phyloP scores from a whole-genome alignment of 2,888 invertebrate genomes.

The Noctua comes region DNA sequence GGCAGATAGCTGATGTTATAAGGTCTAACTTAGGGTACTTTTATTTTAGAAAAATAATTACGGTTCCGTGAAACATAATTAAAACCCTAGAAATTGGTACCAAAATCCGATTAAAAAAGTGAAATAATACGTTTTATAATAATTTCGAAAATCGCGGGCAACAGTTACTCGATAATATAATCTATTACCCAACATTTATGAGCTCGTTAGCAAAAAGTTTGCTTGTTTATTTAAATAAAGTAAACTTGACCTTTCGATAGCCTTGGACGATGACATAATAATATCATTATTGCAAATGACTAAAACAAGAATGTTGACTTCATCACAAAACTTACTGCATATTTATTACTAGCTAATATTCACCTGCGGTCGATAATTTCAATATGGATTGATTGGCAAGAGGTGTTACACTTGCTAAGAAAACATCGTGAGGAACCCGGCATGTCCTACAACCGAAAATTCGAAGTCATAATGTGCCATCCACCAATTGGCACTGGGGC shows the following conservation, averaged over 20 bases:
- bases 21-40: too few species aligned
- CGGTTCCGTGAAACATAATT: too few species aligned
- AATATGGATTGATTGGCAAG: slow-evolving; percentile 6
- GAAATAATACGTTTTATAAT: too few species aligned
- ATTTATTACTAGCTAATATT: slow-evolving; percentile 42
- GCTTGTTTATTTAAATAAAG: slow-evolving; percentile 17
- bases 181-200: slow-evolving; percentile 7
- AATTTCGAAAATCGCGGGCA: too few species aligned
- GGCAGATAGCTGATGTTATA: too few species aligned
- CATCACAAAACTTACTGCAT: slow-evolving; percentile 50
- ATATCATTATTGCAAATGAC: slow-evolving; percentile 58
- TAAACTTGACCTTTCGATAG: slow-evolving; percentile 60
- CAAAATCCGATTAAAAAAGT: too few species aligned
- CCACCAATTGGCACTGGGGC: neutral
- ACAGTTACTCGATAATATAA: neutral
- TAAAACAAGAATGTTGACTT: slow-evolving; percentile 56
- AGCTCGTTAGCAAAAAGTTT: slow-evolving; percentile 12
- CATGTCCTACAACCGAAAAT: neutral
- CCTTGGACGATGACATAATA: slow-evolving; percentile 61
- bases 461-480: neutral
- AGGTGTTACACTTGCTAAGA: slow-evolving; percentile 11
- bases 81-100: too few species aligned
- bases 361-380: neutral
- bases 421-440: neutral
- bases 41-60: too few species aligned